phyloP scores from a whole-genome alignment of 2,797 vertebrate species.

The Periophthalmus magnuspinnatus region DNA sequence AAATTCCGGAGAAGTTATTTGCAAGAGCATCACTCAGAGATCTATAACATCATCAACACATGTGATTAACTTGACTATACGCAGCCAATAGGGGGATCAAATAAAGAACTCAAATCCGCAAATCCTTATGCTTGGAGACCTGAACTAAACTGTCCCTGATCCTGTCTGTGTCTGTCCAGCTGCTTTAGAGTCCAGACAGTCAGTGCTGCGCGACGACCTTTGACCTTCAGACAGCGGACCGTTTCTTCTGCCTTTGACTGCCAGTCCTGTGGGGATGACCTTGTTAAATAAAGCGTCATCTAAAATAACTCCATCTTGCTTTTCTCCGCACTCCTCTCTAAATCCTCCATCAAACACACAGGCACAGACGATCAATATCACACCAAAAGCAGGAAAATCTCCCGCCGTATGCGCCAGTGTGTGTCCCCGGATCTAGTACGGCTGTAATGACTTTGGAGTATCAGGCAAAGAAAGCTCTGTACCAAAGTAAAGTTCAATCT shows the following conservation, averaged over 20 bases:
- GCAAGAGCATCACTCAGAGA: neutral
- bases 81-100: neutral
- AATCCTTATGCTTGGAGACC: neutral
- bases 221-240: conserved; percentile 18
- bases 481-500: conserved; percentile 19
- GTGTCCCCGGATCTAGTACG: conserved; percentile 9
- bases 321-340: conserved; percentile 36
- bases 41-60: neutral
- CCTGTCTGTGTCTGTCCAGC: conserved; percentile 5
- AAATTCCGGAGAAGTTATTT: neutral
- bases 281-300: conserved; percentile 64
- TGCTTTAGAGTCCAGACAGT: conserved; percentile 12
- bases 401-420: conserved; percentile 15
- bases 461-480: conserved; percentile 26
- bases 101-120: neutral
- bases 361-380: conserved; percentile 50
- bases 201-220: conserved; percentile 34
- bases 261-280: conserved; percentile 34
- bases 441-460: conserved; percentile 11
- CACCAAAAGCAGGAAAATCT: conserved; percentile 19
- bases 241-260: conserved; percentile 15
- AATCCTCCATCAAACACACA: conserved; percentile 60
- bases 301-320: conserved; percentile 53
- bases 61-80: neutral
- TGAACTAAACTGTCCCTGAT: neutral